Evolutionary conservation across 2,113 vertebrate genomes (phyloP), one percentile per base, ranked within the genome.

Genomic region (Labrus mixtus): DNA sequence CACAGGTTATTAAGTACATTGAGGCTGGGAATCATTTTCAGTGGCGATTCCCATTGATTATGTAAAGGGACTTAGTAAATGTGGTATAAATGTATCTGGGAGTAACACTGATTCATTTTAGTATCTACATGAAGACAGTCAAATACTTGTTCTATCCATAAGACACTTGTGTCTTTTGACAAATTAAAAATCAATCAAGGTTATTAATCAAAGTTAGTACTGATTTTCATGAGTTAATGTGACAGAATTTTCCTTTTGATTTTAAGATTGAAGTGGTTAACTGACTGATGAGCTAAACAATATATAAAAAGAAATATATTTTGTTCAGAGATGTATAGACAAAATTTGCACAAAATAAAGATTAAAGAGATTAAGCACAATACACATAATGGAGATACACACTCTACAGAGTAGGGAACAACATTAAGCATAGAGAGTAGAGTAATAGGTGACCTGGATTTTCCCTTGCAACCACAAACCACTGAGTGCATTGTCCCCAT

Each of bases 361-460:
- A 41, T 43, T 2, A 4, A 10, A 23, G 1, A 51, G 41, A 55
- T 62, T 15, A 63, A 58, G 22, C 29, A 50, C 29, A 48, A 36
- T 4, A 7, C 25, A 36, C 45, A 73, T 66, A 71, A 56, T 70
- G 58, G 45, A 73, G 82, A 50, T 22, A 46, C 48, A 73, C 13
- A 54, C n/a, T n/a, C n/a, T n/a, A n/a, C n/a, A n/a, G n/a, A n/a
- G n/a, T n/a, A n/a, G n/a, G n/a, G n/a, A n/a, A n/a, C n/a, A n/a
- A n/a, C n/a, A n/a, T n/a, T n/a, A n/a, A n/a, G n/a, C n/a, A n/a
- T n/a, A n/a, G n/a, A n/a, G n/a, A n/a, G n/a, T 36, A 25, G 37
- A n/a, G 56, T 90, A 86, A 92, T 85, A 82, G 82, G 63, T 89
- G 86, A 87, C 78, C 85, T 86, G 78, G 65, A 84, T 90, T 82